Base-by-base conservation (phyloP, 2,797 vertebrate genomes). In the Danionella dracula region DNA sequence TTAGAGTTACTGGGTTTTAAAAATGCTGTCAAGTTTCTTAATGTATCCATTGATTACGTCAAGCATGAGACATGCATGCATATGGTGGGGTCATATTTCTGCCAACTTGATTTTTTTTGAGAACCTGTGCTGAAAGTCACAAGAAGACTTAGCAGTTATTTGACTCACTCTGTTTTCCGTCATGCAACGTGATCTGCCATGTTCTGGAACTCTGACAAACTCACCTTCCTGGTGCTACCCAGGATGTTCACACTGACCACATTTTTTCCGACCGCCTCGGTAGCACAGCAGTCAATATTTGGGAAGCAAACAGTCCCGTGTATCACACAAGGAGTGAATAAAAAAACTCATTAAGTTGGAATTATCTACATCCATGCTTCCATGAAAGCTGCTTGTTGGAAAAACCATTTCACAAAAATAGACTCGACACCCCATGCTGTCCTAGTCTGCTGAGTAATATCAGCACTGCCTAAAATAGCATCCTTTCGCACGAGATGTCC, bases 391-490 rank as follows among this genome's bases (percentile, higher is more conserved):
- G 32, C 44, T 42, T 71, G 44, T 71, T 76, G 58, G 66, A 59
- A 59, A 21, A 46, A 27, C 19, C 46, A 60, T 66, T 68, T 68
- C 72, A 68, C 46, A 35, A 59, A 54, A 73, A 79, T 51, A 68
- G 51, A 44, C 20, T 4, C 27, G 16, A 11, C 12, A 8, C 66
- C 68, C 77, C 72, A 77, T 74, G 78, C 70, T 75, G 77, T 71
- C 66, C 56, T 70, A 66, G 77, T 80, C 73, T 78, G 81, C 74
- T 78, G 74, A 82, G 72, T 82, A 82, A 86, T 62, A 76, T 79
- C 68, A 79, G 19, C 32, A 38, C 42, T 40, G 5, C 75, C 80
- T 65, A 82, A 86, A 85, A 85, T 84, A 87, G 81, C 73, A 78
- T 72, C 75, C 65, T 75, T 75, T 74, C 70, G 66, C 77, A 78